Evolutionary conservation across 2,888 invertebrate genomes (phyloP).

Genomic region (Diaperis boleti): DNA sequence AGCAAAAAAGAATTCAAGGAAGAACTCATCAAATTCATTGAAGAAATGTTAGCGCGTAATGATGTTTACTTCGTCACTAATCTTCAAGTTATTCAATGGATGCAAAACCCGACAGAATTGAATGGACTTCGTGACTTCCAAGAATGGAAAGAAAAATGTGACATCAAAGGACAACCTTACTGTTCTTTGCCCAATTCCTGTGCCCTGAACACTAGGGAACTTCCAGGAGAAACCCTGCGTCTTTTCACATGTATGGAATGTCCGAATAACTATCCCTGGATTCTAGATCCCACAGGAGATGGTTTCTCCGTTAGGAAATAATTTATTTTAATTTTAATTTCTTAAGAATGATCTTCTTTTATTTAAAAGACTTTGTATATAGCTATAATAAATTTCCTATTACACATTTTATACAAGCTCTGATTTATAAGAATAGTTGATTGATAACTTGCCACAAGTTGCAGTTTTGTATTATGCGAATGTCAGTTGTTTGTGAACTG

Average conservation of each 20-base stretch:
- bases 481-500: slow-evolving; percentile 21
- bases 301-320: slow-evolving; percentile 88
- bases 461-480: slow-evolving; percentile 13
- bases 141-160: slow-evolving; percentile 96
- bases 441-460: slow-evolving; percentile 28
- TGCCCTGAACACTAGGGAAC: slow-evolving; percentile 87
- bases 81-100: slow-evolving; percentile 92
- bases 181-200: slow-evolving; percentile 94
- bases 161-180: slow-evolving; percentile 93
- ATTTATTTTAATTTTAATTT: slow-evolving; percentile 62
- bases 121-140: slow-evolving; percentile 90
- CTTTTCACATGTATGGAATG: slow-evolving; percentile 97
- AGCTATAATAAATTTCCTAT: slow-evolving; percentile 48
- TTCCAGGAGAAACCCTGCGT: slow-evolving; percentile 92
- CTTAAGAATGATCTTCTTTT: slow-evolving; percentile 41
- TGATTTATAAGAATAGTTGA: slow-evolving; percentile 21
- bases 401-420: neutral
- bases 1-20: slow-evolving; percentile 94
- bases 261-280: slow-evolving; percentile 95
- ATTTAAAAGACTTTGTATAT: slow-evolving; percentile 60
- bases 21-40: slow-evolving; percentile 91
- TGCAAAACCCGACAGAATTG: slow-evolving; percentile 93
- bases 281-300: slow-evolving; percentile 94
- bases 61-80: slow-evolving; percentile 95
- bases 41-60: slow-evolving; percentile 89